Evolutionary conservation across 2,888 invertebrate genomes (phyloP).

Genomic region (Eudemis profundana): DNA sequence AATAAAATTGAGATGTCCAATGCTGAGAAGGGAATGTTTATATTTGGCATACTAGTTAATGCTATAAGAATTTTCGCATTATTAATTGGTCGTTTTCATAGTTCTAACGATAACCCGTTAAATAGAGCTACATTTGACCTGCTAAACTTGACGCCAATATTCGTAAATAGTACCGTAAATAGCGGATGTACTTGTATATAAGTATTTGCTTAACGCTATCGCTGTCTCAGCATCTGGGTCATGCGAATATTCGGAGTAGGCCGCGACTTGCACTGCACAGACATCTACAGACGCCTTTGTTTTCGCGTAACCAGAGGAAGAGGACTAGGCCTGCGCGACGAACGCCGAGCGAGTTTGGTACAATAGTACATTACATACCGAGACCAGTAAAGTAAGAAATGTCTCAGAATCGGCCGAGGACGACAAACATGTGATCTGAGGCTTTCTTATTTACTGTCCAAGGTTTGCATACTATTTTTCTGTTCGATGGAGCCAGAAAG

Average conservation of each 20-base stretch:
- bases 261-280: constrained; percentile 29
- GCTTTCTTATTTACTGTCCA: too few species aligned
- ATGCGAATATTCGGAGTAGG: constrained; percentile 42
- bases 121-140: background rate
- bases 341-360: background rate
- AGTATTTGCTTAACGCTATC: constrained; percentile 30
- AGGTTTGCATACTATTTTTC: too few species aligned
- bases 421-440: too few species aligned
- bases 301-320: constrained; percentile 22
- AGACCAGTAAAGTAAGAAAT: too few species aligned
- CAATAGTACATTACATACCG: too few species aligned
- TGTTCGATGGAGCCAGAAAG: too few species aligned
- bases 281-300: constrained; percentile 16
- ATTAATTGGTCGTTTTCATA: too few species aligned
- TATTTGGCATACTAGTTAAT: too few species aligned
- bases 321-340: background rate
- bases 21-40: too few species aligned
- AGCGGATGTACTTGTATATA: constrained; percentile 1
- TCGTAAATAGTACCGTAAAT: background rate
- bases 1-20: too few species aligned
- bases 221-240: constrained; percentile 36
- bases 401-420: too few species aligned
- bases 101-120: background rate
- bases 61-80: too few species aligned
- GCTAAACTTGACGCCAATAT: background rate